Evolutionary conservation across 2,797 vertebrate species (phyloP), one percentile per base, ranked within the genome.

Genomic region (Tamandua tetradactyla): DNA sequence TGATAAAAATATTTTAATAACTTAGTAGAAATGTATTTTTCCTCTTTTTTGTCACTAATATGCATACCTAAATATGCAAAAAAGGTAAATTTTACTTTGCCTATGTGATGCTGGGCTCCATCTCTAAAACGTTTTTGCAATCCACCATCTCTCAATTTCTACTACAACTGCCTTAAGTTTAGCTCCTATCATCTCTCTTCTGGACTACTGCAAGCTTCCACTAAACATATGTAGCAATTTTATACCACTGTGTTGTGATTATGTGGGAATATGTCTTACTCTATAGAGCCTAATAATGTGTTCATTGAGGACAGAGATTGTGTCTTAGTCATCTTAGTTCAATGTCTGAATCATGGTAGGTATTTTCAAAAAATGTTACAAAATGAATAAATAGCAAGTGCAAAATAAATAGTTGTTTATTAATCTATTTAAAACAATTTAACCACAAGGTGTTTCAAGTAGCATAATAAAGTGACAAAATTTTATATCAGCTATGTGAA

Each of bases 361-460:
- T 79, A 25, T 79, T 89, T 89, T 82, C 2, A 40, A 80, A 75
- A 81, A 75, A 57, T 68, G 68, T 81, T 93, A 87, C 42, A 81
- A 82, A 87, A 61, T 85, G 37, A 64, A 30, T 14, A 3, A 66
- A 69, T 8, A 80, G 49, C 44, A 83, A 91, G 59, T n/a, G 18
- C 23, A 76, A 89, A 84, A 64, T 64, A 87, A 61, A 49, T 59
- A 44, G 5, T 3, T 86, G 18, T 66, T 88, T 91, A 66, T 59
- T 47, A n/a, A 92, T 88, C 74, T 69, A 42, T 62, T 81, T 87
- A 75, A 87, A 66, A 74, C 66, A 83, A 88, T 14, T 88, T 92
- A 44, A 88, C 55, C 44, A 66, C 47, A 61, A 85, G 20, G 9
- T 80, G 30, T 92, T 92, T 74, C 25, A 93, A 59, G 74, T 13